A percentile compares a stretch with the other conserved stretches of the same genome.
Conservation (phyloP, 2,113 vertebrate genomes). For the Meles meles region DNA sequence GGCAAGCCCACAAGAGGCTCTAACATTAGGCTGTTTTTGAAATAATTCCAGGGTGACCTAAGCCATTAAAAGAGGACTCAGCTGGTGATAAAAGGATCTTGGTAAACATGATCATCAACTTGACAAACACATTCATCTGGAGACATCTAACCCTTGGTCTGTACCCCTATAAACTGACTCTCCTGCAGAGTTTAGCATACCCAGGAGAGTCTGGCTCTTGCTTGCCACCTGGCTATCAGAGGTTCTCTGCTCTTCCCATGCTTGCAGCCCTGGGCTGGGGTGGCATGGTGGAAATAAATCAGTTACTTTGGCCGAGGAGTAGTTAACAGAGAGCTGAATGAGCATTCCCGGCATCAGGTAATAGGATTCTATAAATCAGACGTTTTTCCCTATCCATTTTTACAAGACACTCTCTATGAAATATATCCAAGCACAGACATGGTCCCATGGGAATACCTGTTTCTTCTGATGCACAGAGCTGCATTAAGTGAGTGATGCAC, state of each 20-base stretch:
- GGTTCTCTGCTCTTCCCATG: background rate
- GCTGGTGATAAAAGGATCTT: conserved; percentile 63
- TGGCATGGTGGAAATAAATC: conserved; percentile 13
- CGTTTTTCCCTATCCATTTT: conserved; percentile 39
- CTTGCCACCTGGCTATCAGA: conserved; percentile 55
- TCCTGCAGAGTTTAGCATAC: conserved; percentile 37
- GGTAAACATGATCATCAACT: conserved; percentile 62
- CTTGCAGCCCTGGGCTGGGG: conserved; percentile 5
- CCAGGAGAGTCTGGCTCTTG: background rate
- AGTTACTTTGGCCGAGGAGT: background rate
- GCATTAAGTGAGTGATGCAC: background rate
- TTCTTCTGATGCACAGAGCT: background rate
- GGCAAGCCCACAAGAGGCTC: conserved; percentile 23
- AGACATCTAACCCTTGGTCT: conserved; percentile 42
- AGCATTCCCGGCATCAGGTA: conserved; percentile 22
- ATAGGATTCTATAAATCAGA: conserved; percentile 45
- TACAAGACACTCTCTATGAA: conserved; percentile 52
- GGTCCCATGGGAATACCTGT: background rate
- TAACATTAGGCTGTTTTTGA: conserved; percentile 47
- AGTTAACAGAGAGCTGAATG: conserved; percentile 43
- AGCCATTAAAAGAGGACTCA: conserved; percentile 67
- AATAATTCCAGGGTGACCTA: conserved; percentile 61
- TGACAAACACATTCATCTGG: conserved; percentile 57
- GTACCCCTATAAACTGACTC: conserved; percentile 28
- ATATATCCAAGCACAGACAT: conserved; percentile 15